Conservation (phyloP, 2,113 vertebrate species). For the Callaeas wilsoni region DNA sequence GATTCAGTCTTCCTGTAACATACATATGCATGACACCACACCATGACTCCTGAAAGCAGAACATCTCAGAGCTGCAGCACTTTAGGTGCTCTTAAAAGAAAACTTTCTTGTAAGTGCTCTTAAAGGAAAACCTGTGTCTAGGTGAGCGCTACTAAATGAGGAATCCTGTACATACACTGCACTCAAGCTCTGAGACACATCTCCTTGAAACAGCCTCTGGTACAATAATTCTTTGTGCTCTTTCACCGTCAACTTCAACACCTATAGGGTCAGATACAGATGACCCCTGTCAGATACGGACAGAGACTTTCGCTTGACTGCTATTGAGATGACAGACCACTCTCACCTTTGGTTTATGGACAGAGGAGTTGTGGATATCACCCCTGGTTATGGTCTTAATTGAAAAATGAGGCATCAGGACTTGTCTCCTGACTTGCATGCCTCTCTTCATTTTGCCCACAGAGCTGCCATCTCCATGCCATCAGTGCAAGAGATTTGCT, state of each 20-base stretch:
- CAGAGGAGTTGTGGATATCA: background rate
- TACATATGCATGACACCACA: background rate
- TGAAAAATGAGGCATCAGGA: background rate
- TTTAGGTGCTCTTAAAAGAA: background rate
- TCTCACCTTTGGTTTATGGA: background rate
- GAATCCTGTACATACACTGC: accelerated
- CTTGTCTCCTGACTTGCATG: background rate
- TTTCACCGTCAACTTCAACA: background rate
- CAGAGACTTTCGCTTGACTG: background rate
- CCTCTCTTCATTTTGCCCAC: background rate
- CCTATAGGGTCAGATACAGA: background rate
- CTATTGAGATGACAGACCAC: background rate
- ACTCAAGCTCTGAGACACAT: background rate
- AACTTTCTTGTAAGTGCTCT: background rate
- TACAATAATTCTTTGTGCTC: background rate
- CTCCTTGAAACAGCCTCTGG: background rate
- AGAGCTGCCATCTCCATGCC: background rate
- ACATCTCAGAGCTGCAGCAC: background rate
- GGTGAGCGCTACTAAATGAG: background rate
- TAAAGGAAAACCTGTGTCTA: background rate
- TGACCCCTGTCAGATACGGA: no score
- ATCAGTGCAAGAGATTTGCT: background rate
- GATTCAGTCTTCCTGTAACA: background rate
- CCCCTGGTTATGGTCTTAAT: background rate
- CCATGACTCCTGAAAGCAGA: background rate